Conservation (phyloP, 2,888 invertebrate genomes). For the Argyra leucocephala region DNA sequence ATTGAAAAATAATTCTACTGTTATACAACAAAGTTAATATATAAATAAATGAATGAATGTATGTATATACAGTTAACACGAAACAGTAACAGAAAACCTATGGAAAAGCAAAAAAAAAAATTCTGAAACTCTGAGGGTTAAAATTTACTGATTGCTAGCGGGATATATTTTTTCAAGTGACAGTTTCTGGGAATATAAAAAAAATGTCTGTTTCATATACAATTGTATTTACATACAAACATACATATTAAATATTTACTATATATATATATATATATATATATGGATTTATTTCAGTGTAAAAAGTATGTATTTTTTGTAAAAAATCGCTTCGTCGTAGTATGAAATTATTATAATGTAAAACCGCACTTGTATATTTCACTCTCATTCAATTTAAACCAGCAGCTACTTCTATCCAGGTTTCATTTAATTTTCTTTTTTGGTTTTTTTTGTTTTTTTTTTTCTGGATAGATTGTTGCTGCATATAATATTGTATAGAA, state of each 20-base stretch:
- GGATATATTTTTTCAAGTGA: slow-evolving; percentile 30
- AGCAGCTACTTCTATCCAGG: not conserved
- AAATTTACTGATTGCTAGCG: slow-evolving; percentile 29
- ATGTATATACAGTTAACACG: too few relatives aligned
- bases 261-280: not conserved
- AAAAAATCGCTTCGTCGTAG: not conserved
- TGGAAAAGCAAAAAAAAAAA: not conserved
- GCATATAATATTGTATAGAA: not conserved
- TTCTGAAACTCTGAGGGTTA: slow-evolving; percentile 13
- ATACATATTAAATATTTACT: not conserved
- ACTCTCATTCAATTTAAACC: not conserved
- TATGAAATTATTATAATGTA: too few relatives aligned
- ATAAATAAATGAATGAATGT: too few relatives aligned
- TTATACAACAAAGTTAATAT: too few relatives aligned
- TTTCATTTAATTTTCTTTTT: not conserved
- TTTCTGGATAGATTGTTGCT: too few relatives aligned
- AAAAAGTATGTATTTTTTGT: not conserved
- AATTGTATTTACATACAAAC: not conserved
- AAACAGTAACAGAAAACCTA: not conserved
- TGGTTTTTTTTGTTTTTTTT: too few relatives aligned
- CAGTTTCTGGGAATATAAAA: slow-evolving; percentile 28
- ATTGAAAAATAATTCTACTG: too few relatives aligned
- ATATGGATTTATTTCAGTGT: not conserved
- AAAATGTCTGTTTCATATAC: not conserved
- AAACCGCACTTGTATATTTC: not conserved